Percentiles rank a stretch among this genome's conserved stretches.
Evolutionary conservation across 2,888 invertebrate genomes (phyloP).

Genomic region (Adela reaumurella): DNA sequence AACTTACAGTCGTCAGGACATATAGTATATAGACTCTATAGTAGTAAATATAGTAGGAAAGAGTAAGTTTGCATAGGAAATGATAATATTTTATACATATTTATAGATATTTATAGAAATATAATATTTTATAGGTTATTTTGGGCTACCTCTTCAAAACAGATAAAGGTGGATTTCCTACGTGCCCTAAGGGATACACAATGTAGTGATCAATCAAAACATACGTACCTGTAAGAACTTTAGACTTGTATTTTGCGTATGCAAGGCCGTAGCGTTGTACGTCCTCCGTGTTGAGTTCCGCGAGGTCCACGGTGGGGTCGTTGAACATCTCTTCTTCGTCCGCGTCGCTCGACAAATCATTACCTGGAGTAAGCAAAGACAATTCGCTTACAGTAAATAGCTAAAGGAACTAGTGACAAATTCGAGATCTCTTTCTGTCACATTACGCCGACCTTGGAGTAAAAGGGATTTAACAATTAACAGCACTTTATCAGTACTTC

Average conservation of each 20-base stretch:
- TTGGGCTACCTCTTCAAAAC: no score
- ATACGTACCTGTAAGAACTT: constrained; percentile 28
- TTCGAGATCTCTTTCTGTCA: no score
- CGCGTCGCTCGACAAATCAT: constrained; percentile 45
- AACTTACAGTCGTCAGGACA: no score
- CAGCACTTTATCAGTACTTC: no score
- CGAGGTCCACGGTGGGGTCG: constrained; percentile 19
- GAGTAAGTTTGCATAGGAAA: no score
- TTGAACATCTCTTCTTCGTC: constrained; percentile 44
- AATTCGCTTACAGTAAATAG: background rate
- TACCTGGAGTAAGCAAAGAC: constrained; percentile 20
- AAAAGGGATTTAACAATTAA: no score
- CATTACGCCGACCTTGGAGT: constrained; percentile 1
- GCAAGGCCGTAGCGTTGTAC: constrained; percentile 59
- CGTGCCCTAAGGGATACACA: no score
- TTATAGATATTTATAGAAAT: constrained; percentile 6
- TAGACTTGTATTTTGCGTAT: constrained; percentile 66
- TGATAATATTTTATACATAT: constrained; percentile 20
- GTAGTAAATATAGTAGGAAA: no score
- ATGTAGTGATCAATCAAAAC: no score
- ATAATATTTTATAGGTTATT: no score
- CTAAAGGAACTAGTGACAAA: constrained; percentile 5
- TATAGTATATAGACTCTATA: no score
- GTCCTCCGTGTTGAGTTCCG: constrained; percentile 41
- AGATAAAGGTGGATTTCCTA: no score